These are phyloP conservation scores for Rhyacophila brunnea DNA, from an alignment of 1,140 invertebrate genomes.

Conservation along the genomic window DNA sequence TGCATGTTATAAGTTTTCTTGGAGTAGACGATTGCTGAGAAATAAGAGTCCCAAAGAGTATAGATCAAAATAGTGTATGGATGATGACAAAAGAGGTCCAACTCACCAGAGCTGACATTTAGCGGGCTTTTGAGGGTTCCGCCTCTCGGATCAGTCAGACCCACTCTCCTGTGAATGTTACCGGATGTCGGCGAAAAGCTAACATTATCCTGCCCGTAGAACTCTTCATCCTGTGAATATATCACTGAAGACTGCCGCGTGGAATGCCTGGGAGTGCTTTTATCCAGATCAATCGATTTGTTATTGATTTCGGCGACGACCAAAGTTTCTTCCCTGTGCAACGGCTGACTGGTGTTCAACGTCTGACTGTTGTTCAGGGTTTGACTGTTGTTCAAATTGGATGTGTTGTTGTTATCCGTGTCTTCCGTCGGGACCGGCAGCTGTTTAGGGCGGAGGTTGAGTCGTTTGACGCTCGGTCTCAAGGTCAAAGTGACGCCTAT, in stretches of 20 bases:
- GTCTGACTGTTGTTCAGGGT: neutral
- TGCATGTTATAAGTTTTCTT: too few species aligned
- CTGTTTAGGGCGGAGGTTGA: conserved; percentile 55
- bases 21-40: too few species aligned
- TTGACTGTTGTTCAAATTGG: neutral
- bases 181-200: conserved; percentile 1
- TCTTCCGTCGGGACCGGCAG: neutral
- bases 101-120: conserved; percentile 18
- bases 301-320: too few species aligned
- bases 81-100: too few species aligned
- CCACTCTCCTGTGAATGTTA: conserved; percentile 25
- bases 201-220: neutral
- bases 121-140: conserved; percentile 13
- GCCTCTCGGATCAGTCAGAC: conserved; percentile 23
- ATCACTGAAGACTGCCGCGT: too few species aligned
- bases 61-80: too few species aligned
- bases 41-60: too few species aligned
- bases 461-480: conserved; percentile 62
- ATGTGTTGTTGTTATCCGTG: neutral
- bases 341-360: neutral
- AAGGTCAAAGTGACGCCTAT: conserved; percentile 62
- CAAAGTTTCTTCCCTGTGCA: neutral
- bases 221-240: neutral
- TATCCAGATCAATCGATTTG: neutral
- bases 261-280: neutral